A percentile compares a stretch with the other conserved stretches of the same genome.
Evolutionary conservation across 2,888 invertebrate genomes (phyloP).

Genomic region (Oligia strigilis): DNA sequence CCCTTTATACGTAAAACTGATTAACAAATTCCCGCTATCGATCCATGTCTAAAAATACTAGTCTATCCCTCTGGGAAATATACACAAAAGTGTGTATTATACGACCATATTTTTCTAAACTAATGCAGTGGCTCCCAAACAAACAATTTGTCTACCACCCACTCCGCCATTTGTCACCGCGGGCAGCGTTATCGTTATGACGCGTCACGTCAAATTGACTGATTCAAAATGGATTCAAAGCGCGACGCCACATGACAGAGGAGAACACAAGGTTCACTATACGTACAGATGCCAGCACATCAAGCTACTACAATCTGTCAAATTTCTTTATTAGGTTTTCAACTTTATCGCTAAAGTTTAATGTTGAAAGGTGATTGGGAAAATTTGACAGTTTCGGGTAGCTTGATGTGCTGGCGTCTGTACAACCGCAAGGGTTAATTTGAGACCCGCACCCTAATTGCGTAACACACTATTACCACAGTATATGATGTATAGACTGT

Average conservation of each 20-base stretch:
- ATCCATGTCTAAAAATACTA: conserved; percentile 6
- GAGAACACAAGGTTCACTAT: conserved; percentile 7
- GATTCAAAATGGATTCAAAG: conserved; percentile 23
- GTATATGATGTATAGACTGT: too few relatives aligned
- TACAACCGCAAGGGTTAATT: too few relatives aligned
- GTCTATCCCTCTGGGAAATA: conserved; percentile 7
- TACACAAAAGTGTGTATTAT: neutral
- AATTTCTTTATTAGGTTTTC: too few relatives aligned
- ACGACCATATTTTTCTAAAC: conserved; percentile 8
- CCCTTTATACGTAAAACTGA: neutral
- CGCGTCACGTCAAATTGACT: conserved; percentile 39
- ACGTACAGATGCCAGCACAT: neutral
- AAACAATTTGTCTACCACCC: conserved; percentile 36
- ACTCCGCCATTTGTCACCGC: conserved; percentile 33
- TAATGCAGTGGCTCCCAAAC: conserved; percentile 20
- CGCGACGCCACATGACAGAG: neutral
- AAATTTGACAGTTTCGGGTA: too few relatives aligned
- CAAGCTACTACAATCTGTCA: too few relatives aligned
- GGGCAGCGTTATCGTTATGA: conserved; percentile 35
- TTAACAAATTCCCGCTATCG: neutral
- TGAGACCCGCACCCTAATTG: too few relatives aligned
- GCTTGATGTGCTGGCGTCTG: too few relatives aligned
- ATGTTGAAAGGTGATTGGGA: too few relatives aligned
- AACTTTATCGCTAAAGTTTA: too few relatives aligned
- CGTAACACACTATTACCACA: too few relatives aligned